phyloP scores from a whole-genome alignment of 2,113 vertebrate species.

The Sapajus apella region DNA sequence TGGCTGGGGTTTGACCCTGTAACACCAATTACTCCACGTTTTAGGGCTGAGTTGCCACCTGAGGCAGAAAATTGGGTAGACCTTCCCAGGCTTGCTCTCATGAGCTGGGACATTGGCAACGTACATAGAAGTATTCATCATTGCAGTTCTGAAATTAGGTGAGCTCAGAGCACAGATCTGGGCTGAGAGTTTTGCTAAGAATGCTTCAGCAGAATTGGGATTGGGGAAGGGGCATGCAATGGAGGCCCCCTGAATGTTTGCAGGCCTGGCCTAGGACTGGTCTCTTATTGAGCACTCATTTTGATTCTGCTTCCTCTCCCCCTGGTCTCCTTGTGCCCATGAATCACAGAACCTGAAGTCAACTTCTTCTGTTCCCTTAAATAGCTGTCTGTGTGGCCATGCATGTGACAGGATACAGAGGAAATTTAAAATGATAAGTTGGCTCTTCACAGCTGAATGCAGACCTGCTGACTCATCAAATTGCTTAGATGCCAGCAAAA shows the following conservation, averaged over 20 bases:
- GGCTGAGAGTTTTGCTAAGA: background rate
- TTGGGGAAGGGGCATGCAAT: background rate
- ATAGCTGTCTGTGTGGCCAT: constrained; percentile 27
- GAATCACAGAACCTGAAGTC: background rate
- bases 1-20: background rate
- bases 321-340: background rate
- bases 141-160: background rate
- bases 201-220: background rate
- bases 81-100: background rate
- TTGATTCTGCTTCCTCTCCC: background rate
- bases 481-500: background rate
- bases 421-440: constrained; percentile 27
- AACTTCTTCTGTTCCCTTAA: background rate
- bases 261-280: background rate
- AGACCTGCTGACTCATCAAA: constrained; percentile 64
- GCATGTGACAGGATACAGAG: background rate
- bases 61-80: background rate
- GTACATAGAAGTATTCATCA: background rate
- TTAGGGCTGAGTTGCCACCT: background rate
- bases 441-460: background rate
- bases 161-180: background rate
- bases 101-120: background rate
- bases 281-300: background rate
- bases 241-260: background rate
- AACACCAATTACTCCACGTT: background rate